Evolutionary conservation across 2,113 vertebrate genomes (phyloP).

Genomic region (Myrmecophaga tridactyla): DNA sequence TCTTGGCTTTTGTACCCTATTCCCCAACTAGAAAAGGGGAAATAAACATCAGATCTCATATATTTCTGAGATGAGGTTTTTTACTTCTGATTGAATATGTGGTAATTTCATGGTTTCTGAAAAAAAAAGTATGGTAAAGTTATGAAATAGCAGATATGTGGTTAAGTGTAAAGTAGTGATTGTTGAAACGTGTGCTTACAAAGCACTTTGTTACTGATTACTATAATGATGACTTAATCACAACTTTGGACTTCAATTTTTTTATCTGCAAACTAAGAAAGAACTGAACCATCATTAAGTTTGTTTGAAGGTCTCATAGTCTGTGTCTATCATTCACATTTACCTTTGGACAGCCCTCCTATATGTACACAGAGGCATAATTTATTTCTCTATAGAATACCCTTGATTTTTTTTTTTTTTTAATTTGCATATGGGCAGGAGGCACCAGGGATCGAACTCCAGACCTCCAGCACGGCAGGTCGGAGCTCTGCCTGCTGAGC

Average conservation of each 20-base stretch:
- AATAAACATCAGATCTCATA: background rate
- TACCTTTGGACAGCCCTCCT: background rate
- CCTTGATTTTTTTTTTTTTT: too few relatives aligned
- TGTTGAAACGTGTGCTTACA: background rate
- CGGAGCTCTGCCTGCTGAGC: too few relatives aligned
- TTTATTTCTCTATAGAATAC: background rate
- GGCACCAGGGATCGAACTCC: too few relatives aligned
- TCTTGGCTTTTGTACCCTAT: background rate
- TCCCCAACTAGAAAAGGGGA: background rate
- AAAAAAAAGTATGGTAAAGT: background rate
- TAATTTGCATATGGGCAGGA: too few relatives aligned
- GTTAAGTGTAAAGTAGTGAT: background rate
- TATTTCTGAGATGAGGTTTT: background rate
- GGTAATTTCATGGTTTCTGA: background rate
- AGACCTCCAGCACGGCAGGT: too few relatives aligned
- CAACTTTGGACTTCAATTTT: background rate
- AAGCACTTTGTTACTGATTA: background rate
- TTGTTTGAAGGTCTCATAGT: background rate
- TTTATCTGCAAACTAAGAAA: conserved; percentile 5
- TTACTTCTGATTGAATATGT: background rate
- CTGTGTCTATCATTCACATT: background rate
- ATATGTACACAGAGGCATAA: background rate
- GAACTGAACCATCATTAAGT: background rate
- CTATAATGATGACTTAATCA: background rate
- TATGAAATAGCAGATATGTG: background rate